These are phyloP conservation scores for Clivina fossor DNA, from an alignment of 2,888 invertebrate species.

Conservation along the genomic window DNA sequence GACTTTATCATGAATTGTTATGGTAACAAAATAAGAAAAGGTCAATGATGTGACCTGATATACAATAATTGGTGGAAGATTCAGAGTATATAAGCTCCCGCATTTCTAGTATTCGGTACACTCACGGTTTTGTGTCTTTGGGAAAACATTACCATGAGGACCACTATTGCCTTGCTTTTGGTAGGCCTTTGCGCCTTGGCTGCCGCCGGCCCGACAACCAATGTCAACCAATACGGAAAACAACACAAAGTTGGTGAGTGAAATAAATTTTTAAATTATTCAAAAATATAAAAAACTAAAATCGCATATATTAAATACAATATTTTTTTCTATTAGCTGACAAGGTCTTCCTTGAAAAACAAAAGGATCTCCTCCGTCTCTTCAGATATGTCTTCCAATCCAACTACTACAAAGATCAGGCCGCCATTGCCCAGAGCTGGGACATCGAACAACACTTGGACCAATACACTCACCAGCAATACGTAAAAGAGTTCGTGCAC, in stretches of 20 bases:
- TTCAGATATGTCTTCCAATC: slow-evolving; percentile 67
- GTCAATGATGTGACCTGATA: slow-evolving; percentile 22
- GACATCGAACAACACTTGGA: slow-evolving; percentile 61
- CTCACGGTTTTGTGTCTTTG: slow-evolving; percentile 32
- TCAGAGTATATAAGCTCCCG: slow-evolving; percentile 35
- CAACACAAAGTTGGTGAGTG: slow-evolving; percentile 53
- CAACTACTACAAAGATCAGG: slow-evolving; percentile 56
- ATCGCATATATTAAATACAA: neutral
- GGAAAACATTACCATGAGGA: slow-evolving; percentile 37
- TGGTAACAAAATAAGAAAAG: slow-evolving; percentile 6
- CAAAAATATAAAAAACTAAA: neutral
- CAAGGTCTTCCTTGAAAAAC: slow-evolving; percentile 40
- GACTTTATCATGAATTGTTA: neutral
- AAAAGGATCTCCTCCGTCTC: slow-evolving; percentile 59
- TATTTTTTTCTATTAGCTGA: too few species aligned
- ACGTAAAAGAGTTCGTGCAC: slow-evolving; percentile 59
- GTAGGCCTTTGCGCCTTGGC: slow-evolving; percentile 42
- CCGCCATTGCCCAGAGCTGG: slow-evolving; percentile 61
- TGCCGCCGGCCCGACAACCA: slow-evolving; percentile 51
- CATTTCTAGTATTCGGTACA: slow-evolving; percentile 9
- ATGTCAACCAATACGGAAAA: slow-evolving; percentile 45
- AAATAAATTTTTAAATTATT: neutral
- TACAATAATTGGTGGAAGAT: slow-evolving; percentile 12
- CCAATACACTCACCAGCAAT: slow-evolving; percentile 52
- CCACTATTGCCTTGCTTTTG: slow-evolving; percentile 39